These are phyloP conservation scores for Apogon talboti DNA, from an alignment of 2,797 vertebrate genomes.

Conservation along the genomic window DNA sequence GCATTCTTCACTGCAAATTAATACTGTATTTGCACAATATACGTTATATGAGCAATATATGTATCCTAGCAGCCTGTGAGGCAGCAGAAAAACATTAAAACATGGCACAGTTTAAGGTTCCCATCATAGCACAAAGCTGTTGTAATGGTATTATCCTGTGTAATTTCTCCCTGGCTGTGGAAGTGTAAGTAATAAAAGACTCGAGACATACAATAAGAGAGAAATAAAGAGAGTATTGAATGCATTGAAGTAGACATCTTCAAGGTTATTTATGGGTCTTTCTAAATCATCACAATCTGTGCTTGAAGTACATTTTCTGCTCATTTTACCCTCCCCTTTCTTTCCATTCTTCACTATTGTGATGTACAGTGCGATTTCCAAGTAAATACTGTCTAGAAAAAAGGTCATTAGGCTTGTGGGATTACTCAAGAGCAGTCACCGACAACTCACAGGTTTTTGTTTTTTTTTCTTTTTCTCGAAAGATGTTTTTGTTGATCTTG, in stretches of 20 bases:
- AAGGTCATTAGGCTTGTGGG: slow-evolving; percentile 20
- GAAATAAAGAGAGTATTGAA: slow-evolving; percentile 70
- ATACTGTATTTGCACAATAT: slow-evolving; percentile 10
- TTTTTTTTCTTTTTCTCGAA: slow-evolving; percentile 23
- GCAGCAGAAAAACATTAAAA: slow-evolving; percentile 47
- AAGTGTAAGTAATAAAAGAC: slow-evolving; percentile 65
- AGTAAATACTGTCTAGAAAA: slow-evolving; percentile 24
- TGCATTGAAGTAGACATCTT: slow-evolving; percentile 71
- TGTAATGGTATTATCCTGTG: slow-evolving; percentile 59
- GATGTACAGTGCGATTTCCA: slow-evolving; percentile 5
- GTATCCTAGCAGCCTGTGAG: slow-evolving; percentile 19
- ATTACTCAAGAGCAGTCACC: slow-evolving; percentile 19
- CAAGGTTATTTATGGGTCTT: slow-evolving; percentile 72
- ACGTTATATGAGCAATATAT: slow-evolving; percentile 15
- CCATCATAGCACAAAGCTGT: slow-evolving; percentile 57
- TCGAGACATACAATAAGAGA: slow-evolving; percentile 42
- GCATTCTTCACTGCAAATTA: slow-evolving; percentile 21
- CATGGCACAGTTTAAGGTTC: slow-evolving; percentile 50
- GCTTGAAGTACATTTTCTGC: slow-evolving; percentile 52
- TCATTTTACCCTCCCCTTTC: slow-evolving; percentile 46
- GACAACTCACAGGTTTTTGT: slow-evolving; percentile 35
- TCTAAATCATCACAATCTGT: slow-evolving; percentile 66
- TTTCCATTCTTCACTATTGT: slow-evolving; percentile 27
- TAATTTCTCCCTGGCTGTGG: slow-evolving; percentile 56
- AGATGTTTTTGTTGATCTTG: slow-evolving; percentile 16